Evolutionary conservation across 2,888 invertebrate species (phyloP).

Genomic region (Timema cristinae): DNA sequence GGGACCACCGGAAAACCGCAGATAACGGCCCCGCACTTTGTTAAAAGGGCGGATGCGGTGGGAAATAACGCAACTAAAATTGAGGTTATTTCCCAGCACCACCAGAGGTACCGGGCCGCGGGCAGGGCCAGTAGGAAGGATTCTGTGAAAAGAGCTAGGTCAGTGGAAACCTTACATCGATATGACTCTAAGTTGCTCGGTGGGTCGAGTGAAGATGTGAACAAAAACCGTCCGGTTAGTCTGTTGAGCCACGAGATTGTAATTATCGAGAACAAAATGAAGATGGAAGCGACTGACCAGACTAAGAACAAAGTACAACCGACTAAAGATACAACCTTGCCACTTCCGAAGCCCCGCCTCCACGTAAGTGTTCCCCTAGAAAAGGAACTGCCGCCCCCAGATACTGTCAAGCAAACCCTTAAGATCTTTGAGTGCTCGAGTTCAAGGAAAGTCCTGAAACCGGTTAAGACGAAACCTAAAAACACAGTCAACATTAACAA

Average conservation of each 20-base stretch:
- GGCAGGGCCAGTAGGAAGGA: conserved; percentile 52
- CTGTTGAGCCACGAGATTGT: conserved; percentile 40
- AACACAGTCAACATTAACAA: too few species aligned
- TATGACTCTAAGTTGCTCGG: conserved; percentile 22
- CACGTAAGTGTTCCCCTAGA: conserved; percentile 54
- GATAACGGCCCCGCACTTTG: conserved; percentile 30
- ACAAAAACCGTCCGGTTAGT: conserved; percentile 19
- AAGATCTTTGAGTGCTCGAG: conserved; percentile 86
- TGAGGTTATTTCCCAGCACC: conserved; percentile 22
- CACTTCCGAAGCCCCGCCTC: conserved; percentile 23
- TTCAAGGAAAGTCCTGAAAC: too few species aligned
- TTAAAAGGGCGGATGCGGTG: conserved; percentile 26
- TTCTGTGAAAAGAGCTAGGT: conserved; percentile 76
- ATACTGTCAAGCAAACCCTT: conserved; percentile 81
- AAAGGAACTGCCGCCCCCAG: conserved; percentile 80
- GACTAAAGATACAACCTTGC: conserved; percentile 17
- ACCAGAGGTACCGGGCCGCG: conserved; percentile 29
- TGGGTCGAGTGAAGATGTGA: conserved; percentile 9
- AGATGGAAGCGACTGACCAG: conserved; percentile 19
- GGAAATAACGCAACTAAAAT: conserved; percentile 23
- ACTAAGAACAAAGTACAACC: conserved; percentile 26
- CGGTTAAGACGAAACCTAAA: too few species aligned
- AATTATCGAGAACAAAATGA: conserved; percentile 39
- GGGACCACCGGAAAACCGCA: conserved; percentile 42
- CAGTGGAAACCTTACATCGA: conserved; percentile 77